Evolutionary conservation across 2,113 vertebrate species (phyloP).

Genomic region (Pyrgilauda ruficollis): DNA sequence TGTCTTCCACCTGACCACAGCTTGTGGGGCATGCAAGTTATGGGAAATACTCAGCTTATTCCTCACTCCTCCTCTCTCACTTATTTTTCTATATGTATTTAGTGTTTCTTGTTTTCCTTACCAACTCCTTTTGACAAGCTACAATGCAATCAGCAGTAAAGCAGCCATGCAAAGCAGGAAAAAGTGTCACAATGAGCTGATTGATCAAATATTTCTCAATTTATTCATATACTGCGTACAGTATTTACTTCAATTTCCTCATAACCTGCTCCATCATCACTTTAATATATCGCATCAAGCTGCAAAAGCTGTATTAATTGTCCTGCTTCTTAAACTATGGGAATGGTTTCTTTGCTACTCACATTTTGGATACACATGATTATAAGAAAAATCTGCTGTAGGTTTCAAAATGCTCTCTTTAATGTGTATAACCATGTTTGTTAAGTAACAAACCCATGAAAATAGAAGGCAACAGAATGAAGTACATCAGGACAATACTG

Average conservation of each 20-base stretch:
- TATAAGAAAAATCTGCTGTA: conserved; percentile 6
- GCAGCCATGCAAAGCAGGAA: not conserved
- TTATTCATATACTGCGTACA: not conserved
- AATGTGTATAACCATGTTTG: conserved; percentile 23
- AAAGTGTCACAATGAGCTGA: not conserved
- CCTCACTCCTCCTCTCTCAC: not conserved
- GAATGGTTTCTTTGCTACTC: not conserved
- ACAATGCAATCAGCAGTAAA: not conserved
- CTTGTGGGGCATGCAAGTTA: not conserved
- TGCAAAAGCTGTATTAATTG: not conserved
- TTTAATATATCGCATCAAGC: not conserved
- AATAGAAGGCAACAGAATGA: conserved; percentile 56
- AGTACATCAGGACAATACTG: conserved; percentile 12
- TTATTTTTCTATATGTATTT: not conserved
- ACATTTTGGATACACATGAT: not conserved
- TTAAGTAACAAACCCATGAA: conserved; percentile 50
- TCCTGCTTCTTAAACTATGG: not conserved
- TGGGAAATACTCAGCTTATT: not conserved
- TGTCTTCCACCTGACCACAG: not conserved
- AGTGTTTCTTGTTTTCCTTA: not conserved
- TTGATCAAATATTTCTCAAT: not conserved
- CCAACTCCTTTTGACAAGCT: not conserved
- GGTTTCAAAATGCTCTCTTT: conserved; percentile 1
- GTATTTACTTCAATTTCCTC: not conserved
- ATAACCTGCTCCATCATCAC: not conserved